Percentiles rank a stretch among this genome's conserved stretches.
Evolutionary conservation across 1,140 invertebrate species (phyloP).

Genomic region (Thaumetopoea pityocampa): DNA sequence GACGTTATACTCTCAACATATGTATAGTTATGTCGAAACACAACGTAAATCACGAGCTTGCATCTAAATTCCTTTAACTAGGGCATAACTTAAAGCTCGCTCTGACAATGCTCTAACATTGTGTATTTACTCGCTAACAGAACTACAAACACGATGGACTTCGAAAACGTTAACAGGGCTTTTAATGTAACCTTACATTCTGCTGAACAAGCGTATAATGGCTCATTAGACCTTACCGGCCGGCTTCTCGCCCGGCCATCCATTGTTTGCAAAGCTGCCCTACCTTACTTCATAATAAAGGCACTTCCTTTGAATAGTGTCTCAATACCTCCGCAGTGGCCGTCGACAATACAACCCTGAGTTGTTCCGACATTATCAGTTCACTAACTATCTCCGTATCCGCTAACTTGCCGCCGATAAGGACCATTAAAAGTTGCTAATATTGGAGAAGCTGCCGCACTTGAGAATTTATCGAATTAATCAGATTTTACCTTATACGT

Average conservation of each 20-base stretch:
- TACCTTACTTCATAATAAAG: constrained; percentile 42
- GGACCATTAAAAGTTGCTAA: constrained; percentile 28
- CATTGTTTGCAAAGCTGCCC: constrained; percentile 51
- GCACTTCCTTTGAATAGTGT: constrained; percentile 30
- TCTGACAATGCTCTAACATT: constrained; percentile 15
- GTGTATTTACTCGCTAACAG: constrained; percentile 17
- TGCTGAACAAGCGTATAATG: constrained; percentile 39
- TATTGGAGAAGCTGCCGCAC: constrained; percentile 18
- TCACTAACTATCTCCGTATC: constrained; percentile 24
- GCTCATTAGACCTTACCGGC: constrained; percentile 51
- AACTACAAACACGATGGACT: constrained; percentile 17
- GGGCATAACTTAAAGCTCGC: constrained; percentile 13
- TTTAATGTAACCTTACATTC: constrained; percentile 32
- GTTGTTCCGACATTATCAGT: constrained; percentile 25
- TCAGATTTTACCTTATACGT: constrained; percentile 28
- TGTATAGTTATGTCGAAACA: no score
- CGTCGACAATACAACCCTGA: constrained; percentile 25
- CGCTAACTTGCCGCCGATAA: constrained; percentile 20
- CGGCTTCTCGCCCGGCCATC: constrained; percentile 30
- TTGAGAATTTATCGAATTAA: constrained; percentile 33
- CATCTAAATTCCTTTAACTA: constrained; percentile 17
- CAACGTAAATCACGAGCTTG: constrained; percentile 1
- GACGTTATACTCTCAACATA: no score
- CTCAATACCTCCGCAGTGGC: constrained; percentile 13
- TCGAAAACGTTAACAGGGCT: constrained; percentile 21